Evolutionary conservation across 2,888 invertebrate species (phyloP).

Genomic region (Drosophila sordidula): DNA sequence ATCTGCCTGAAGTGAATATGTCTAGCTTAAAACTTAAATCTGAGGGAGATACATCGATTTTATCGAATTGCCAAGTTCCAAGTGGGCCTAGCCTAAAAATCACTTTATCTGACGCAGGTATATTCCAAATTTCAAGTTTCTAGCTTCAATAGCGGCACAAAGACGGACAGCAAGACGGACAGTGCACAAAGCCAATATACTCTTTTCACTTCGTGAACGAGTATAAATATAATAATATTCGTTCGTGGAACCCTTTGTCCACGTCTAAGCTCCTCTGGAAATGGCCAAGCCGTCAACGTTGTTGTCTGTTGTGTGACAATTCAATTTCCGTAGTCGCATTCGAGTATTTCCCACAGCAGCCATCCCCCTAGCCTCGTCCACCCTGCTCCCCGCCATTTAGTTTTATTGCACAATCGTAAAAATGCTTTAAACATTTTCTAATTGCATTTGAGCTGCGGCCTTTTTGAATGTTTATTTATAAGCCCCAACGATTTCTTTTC

Average conservation of each 20-base stretch:
- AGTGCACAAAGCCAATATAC: too few species aligned
- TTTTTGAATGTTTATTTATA: constrained; percentile 28
- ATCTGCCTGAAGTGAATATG: too few species aligned
- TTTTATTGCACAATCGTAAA: constrained; percentile 32
- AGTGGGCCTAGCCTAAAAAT: too few species aligned
- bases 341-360: constrained; percentile 26
- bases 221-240: not conserved
- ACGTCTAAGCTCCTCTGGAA: constrained; percentile 40
- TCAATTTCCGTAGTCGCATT: constrained; percentile 52
- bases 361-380: not conserved
- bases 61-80: too few species aligned
- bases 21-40: too few species aligned
- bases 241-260: constrained; percentile 30
- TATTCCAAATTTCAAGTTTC: too few species aligned
- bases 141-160: too few species aligned
- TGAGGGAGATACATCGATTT: too few species aligned
- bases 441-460: constrained; percentile 27
- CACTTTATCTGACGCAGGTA: too few species aligned
- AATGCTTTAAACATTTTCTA: constrained; percentile 18
- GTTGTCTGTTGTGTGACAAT: constrained; percentile 34
- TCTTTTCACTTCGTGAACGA: too few species aligned
- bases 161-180: too few species aligned
- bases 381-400: not conserved
- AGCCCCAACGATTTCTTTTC: constrained; percentile 11
- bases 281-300: constrained; percentile 33